Percentiles rank a stretch among this genome's conserved stretches.
Evolutionary conservation across 2,113 vertebrate genomes (phyloP).

Genomic region (Anguilla japonica): DNA sequence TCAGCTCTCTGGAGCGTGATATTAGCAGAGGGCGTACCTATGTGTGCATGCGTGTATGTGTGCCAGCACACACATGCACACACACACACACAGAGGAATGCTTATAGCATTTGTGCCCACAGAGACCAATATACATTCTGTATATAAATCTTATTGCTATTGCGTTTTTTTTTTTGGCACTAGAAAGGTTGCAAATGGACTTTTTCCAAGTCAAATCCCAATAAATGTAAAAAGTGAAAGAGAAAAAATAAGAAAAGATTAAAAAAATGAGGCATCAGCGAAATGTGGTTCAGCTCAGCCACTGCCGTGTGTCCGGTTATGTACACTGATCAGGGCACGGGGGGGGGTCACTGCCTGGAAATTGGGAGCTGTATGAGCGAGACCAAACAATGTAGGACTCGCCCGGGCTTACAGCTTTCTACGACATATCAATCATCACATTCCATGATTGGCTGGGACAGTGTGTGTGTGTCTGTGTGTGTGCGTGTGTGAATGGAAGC

Average conservation of each 20-base stretch:
- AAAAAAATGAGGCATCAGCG: too few species aligned
- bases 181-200: too few species aligned
- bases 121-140: neutral
- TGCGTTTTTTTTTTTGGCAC: neutral
- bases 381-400: neutral
- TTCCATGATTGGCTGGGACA: neutral
- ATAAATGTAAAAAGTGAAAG: neutral
- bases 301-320: conserved; percentile 1
- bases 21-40: neutral
- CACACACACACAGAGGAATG: neutral
- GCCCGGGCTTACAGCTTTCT: neutral
- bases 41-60: too few species aligned
- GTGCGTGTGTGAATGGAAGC: too few species aligned
- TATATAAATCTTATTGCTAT: neutral
- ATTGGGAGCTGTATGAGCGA: neutral
- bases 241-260: too few species aligned
- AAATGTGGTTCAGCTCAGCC: neutral
- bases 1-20: neutral
- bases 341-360: neutral
- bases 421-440: neutral
- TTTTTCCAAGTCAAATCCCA: neutral
- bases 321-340: neutral
- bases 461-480: neutral
- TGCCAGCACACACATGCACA: neutral
- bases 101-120: too few species aligned